Percentiles rank a stretch among this genome's conserved stretches.
phyloP scores from a whole-genome alignment of 2,797 vertebrate species.

The Cygnus olor region DNA sequence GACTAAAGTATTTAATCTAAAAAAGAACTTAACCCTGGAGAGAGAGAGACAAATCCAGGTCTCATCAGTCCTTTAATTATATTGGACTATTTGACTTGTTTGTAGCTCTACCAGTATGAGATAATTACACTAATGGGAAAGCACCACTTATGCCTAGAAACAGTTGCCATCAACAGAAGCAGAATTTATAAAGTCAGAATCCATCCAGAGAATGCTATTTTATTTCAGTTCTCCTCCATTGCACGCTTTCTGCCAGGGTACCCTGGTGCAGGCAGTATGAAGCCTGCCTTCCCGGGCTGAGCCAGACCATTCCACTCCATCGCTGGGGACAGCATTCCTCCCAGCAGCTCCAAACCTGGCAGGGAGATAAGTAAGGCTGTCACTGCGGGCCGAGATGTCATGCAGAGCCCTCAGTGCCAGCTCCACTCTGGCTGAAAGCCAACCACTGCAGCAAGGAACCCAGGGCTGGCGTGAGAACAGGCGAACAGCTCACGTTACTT shows the following conservation, averaged over 20 bases:
- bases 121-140: slow-evolving; percentile 11
- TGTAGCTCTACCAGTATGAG: background rate
- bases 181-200: background rate
- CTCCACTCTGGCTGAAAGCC: background rate
- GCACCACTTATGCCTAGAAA: background rate
- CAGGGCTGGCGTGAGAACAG: background rate
- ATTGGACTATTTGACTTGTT: background rate
- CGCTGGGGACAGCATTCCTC: background rate
- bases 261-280: background rate
- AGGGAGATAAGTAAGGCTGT: background rate
- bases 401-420: background rate
- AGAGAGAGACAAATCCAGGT: background rate
- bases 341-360: background rate
- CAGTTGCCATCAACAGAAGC: background rate
- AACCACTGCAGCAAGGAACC: background rate
- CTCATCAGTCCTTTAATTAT: background rate
- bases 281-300: background rate
- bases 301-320: background rate
- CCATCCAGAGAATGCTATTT: background rate
- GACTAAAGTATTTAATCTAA: background rate
- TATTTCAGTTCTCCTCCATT: background rate
- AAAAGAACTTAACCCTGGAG: background rate
- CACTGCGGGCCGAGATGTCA: fast-evolving
- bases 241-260: background rate
- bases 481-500: background rate